A percentile compares a stretch with the other conserved stretches of the same genome.
These are phyloP conservation scores for Bombus pyrosoma DNA, from an alignment of 1,140 invertebrate species.

Conservation along the genomic window DNA sequence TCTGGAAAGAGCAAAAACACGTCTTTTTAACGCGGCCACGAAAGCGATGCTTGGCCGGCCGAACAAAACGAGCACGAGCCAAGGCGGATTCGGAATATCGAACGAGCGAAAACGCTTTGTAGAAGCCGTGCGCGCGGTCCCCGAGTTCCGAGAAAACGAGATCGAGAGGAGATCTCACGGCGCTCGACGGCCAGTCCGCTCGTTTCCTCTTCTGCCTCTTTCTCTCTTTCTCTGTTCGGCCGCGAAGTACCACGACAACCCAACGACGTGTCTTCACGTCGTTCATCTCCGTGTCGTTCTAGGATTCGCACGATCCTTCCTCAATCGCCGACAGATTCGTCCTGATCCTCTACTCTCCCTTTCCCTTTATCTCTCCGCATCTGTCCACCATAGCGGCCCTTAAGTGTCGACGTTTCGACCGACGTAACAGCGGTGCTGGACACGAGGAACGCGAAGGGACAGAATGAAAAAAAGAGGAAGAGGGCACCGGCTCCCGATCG, in stretches of 20 bases:
- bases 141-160: conserved; percentile 73
- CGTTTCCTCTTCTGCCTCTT: background rate
- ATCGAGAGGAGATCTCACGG: conserved; percentile 57
- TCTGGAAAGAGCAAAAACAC: conserved; percentile 62
- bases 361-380: conserved; percentile 42
- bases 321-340: conserved; percentile 63
- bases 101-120: conserved; percentile 73
- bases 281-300: conserved; percentile 71
- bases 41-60: conserved; percentile 53
- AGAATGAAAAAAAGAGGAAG: conserved; percentile 48
- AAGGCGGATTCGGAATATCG: conserved; percentile 73
- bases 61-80: conserved; percentile 69
- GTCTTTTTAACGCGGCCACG: conserved; percentile 64
- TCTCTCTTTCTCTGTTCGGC: background rate
- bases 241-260: conserved; percentile 39
- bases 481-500: conserved; percentile 42
- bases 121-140: conserved; percentile 61
- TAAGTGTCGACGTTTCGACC: conserved; percentile 60
- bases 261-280: conserved; percentile 65
- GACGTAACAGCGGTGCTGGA: conserved; percentile 57
- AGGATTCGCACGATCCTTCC: conserved; percentile 70
- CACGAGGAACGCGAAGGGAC: conserved; percentile 35
- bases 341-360: conserved; percentile 43
- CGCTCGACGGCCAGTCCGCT: conserved; percentile 1
- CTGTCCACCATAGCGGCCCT: conserved; percentile 39